phyloP scores from a whole-genome alignment of 2,888 invertebrate genomes.

The Amphipoea oculea region DNA sequence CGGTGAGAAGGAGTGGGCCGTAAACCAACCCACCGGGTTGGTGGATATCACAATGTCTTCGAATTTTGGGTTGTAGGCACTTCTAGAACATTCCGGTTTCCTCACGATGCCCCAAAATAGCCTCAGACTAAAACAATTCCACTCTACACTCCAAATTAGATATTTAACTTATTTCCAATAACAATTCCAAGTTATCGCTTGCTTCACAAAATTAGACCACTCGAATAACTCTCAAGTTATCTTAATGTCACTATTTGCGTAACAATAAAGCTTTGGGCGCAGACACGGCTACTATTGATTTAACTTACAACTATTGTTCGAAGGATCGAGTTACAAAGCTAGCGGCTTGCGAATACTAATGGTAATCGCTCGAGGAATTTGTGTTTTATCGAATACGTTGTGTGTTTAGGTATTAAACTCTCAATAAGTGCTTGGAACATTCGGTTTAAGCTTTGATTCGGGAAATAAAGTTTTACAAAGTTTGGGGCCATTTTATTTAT shows the following conservation, averaged over 20 bases:
- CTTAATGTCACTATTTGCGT: slow-evolving; percentile 61
- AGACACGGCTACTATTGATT: slow-evolving; percentile 60
- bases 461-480: neutral
- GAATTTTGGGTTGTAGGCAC: too few species aligned
- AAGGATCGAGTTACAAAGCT: slow-evolving; percentile 60
- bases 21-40: too few species aligned
- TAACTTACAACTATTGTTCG: slow-evolving; percentile 53
- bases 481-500: too few species aligned
- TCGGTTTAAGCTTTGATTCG: neutral
- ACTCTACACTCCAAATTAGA: slow-evolving; percentile 20
- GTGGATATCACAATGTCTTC: too few species aligned
- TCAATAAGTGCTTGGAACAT: neutral
- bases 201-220: slow-evolving; percentile 60
- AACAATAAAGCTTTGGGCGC: slow-evolving; percentile 66
- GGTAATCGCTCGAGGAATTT: slow-evolving; percentile 57
- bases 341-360: slow-evolving; percentile 58
- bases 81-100: too few species aligned
- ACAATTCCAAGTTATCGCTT: slow-evolving; percentile 55
- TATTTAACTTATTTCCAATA: slow-evolving; percentile 46
- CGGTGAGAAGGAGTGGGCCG: too few species aligned
- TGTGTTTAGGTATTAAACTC: slow-evolving; percentile 20
- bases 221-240: slow-evolving; percentile 54
- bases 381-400: slow-evolving; percentile 42
- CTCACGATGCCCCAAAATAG: slow-evolving; percentile 5
- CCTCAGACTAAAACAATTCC: slow-evolving; percentile 4